phyloP scores from a whole-genome alignment of 64 coral and sea anemone genomes.

The Hydrozoanthus tunicans region DNA sequence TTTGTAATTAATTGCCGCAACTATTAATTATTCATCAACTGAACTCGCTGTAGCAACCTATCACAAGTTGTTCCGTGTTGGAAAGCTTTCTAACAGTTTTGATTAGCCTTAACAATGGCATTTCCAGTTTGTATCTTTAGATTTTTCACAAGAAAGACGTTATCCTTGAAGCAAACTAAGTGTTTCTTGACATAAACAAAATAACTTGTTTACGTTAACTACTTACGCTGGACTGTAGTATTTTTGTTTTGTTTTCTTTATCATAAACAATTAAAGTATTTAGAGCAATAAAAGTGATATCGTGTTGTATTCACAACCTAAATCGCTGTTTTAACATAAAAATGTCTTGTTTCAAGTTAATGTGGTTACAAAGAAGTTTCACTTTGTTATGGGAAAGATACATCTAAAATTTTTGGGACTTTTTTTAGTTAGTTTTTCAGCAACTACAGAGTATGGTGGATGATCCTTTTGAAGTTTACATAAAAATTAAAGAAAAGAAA shows the following conservation, averaged over 20 bases:
- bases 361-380: too few species aligned
- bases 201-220: neutral
- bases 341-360: too few species aligned
- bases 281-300: neutral
- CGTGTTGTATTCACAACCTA: neutral
- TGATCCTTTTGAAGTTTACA: neutral
- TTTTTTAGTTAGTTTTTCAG: neutral
- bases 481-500: neutral
- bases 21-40: constrained; percentile 42
- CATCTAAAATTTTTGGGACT: neutral
- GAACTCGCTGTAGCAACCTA: neutral
- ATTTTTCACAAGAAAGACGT: neutral
- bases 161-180: neutral
- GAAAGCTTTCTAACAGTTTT: constrained; percentile 36
- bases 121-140: neutral
- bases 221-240: neutral
- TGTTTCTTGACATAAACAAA: too few species aligned
- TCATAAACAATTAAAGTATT: neutral
- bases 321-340: neutral
- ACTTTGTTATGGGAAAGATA: neutral
- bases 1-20: neutral
- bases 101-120: neutral
- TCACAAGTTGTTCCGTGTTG: constrained; percentile 32
- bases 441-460: neutral
- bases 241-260: neutral